A percentile compares a stretch with the other conserved stretches of the same genome.
phyloP scores from a whole-genome alignment of 1,140 invertebrate species.

The Drosophila varians region DNA sequence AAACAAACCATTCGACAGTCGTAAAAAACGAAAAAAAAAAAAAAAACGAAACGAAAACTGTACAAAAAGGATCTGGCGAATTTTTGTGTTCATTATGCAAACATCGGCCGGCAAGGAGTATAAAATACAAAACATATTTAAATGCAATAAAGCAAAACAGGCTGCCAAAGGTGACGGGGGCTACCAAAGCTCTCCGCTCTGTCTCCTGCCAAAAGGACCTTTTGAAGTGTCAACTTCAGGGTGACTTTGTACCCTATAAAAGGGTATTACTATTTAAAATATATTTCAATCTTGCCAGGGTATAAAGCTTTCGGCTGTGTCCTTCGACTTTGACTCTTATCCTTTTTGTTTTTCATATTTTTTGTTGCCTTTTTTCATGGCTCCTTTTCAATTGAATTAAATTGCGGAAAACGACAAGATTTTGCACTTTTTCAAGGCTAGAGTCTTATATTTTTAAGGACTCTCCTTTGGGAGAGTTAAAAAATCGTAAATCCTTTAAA shows the following conservation, averaged over 20 bases:
- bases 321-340: too few relatives aligned
- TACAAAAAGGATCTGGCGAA: constrained; percentile 36
- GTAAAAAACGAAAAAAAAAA: constrained; percentile 21
- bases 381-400: not conserved
- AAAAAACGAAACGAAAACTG: not conserved
- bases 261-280: too few relatives aligned
- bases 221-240: constrained; percentile 9
- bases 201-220: not conserved
- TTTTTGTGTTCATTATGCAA: constrained; percentile 61
- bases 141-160: constrained; percentile 51
- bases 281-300: too few relatives aligned
- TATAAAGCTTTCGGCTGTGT: too few relatives aligned
- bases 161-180: not conserved
- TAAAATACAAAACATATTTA: constrained; percentile 57
- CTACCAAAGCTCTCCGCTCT: too few relatives aligned
- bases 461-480: too few relatives aligned
- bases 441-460: too few relatives aligned
- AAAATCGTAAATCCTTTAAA: constrained; percentile 11
- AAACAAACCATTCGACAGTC: constrained; percentile 59
- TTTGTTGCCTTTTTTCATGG: too few relatives aligned
- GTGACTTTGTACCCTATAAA: not conserved
- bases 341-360: too few relatives aligned
- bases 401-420: not conserved
- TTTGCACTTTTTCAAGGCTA: not conserved
- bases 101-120: constrained; percentile 41